Percentiles rank a stretch among this genome's conserved stretches.
These are phyloP conservation scores for Empidonax traillii DNA, from an alignment of 2,113 vertebrate species.

Conservation along the genomic window DNA sequence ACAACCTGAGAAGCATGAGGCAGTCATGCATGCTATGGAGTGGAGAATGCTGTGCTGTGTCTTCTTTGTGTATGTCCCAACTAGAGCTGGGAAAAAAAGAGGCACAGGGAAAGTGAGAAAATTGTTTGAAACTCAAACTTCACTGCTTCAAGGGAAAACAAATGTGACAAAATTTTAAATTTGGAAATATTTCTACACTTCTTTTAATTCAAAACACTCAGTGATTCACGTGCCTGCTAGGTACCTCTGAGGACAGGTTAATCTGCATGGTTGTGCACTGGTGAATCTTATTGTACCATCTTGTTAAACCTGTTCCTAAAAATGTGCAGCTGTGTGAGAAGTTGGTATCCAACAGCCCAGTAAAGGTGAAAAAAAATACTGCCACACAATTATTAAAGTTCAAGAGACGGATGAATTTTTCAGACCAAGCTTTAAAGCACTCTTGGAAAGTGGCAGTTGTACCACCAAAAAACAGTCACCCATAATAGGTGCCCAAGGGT, in stretches of 20 bases:
- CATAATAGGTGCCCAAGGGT: not conserved
- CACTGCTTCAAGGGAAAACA: not conserved
- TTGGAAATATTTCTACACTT: not conserved
- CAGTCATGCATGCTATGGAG: not conserved
- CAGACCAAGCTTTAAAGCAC: not conserved
- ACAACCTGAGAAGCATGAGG: not conserved
- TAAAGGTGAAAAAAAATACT: not conserved
- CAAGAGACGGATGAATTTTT: not conserved
- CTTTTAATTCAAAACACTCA: not conserved
- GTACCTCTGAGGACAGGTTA: not conserved
- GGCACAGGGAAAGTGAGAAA: not conserved
- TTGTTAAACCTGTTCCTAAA: slow-evolving; percentile 11
- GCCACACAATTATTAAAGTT: not conserved
- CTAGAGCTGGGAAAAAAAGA: not conserved
- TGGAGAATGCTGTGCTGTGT: not conserved
- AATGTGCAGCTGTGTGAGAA: not conserved
- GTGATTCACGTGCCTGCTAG: not conserved
- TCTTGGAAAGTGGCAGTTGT: not conserved
- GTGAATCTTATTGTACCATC: not conserved
- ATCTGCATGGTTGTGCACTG: rapidly evolving
- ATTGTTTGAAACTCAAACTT: not conserved
- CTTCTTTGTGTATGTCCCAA: not conserved
- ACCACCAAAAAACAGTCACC: not conserved
- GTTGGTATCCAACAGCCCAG: not conserved
- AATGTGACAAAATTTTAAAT: not conserved